These are phyloP conservation scores for Mus pahari DNA, from an alignment of 2,113 vertebrate species.

Conservation along the genomic window DNA sequence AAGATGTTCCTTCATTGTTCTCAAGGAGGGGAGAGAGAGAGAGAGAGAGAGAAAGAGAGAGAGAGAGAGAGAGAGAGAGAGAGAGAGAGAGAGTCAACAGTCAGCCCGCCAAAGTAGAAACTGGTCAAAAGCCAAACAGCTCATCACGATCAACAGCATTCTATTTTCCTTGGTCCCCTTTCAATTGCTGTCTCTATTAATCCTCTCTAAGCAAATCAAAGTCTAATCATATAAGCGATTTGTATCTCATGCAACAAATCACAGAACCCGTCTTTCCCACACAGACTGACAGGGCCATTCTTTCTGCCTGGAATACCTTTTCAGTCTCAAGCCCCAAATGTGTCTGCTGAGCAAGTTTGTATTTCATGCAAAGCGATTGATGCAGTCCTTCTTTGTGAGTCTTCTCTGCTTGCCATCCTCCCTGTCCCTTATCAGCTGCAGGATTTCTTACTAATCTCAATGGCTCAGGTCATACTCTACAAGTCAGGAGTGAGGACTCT, in stretches of 20 bases:
- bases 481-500: neutral
- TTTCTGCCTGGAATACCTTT: conserved; percentile 12
- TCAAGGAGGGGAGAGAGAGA: neutral
- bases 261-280: neutral
- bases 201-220: neutral
- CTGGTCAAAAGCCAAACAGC: neutral
- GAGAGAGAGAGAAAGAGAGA: neutral
- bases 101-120: conserved; percentile 31
- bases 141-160: neutral
- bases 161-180: conserved; percentile 7
- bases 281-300: neutral
- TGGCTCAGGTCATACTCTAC: neutral
- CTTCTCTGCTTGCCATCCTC: neutral
- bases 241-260: neutral
- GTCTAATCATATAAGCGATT: neutral
- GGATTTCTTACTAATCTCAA: neutral
- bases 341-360: neutral
- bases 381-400: neutral
- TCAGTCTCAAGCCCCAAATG: neutral
- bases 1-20: conserved; percentile 2
- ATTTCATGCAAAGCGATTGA: conserved; percentile 27
- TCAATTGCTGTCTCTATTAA: neutral
- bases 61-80: neutral
- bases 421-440: neutral
- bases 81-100: neutral